Evolutionary conservation across 2,888 invertebrate species (phyloP).

Genomic region (Drosophila melanosoma): DNA sequence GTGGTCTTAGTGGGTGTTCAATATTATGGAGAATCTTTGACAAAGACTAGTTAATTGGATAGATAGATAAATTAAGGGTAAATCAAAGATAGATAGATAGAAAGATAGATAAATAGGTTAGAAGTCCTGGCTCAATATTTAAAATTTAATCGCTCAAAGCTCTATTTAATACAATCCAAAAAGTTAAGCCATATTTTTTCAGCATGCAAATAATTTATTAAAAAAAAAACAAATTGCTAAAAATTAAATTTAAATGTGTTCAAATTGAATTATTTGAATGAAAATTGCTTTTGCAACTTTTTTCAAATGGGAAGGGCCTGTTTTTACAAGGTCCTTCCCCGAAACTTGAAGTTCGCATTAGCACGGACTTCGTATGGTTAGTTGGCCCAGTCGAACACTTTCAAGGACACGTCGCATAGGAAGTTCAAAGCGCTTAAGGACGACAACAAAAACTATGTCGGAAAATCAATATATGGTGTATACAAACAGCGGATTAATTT

Average conservation of each 20-base stretch:
- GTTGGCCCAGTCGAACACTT: constrained; percentile 45
- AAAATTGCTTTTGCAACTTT: constrained; percentile 26
- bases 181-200: not conserved
- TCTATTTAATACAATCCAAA: not conserved
- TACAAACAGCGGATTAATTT: constrained; percentile 21
- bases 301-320: not conserved
- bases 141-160: not conserved
- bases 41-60: not conserved
- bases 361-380: constrained; percentile 50
- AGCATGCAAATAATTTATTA: not conserved
- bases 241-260: not conserved
- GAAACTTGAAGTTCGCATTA: constrained; percentile 74
- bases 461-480: constrained; percentile 65
- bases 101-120: not conserved
- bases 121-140: not conserved
- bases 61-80: not conserved
- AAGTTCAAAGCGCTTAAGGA: constrained; percentile 74
- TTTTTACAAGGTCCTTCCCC: constrained; percentile 54
- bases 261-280: constrained; percentile 12
- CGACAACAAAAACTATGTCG: constrained; percentile 45
- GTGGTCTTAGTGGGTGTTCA: not conserved
- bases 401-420: constrained; percentile 70
- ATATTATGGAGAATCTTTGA: not conserved
- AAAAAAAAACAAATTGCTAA: not conserved
- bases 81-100: not conserved